Percentiles rank a stretch among this genome's conserved stretches.
Evolutionary conservation across 2,113 vertebrate species (phyloP).

Genomic region (Gnathonemus echidnorhynchus): DNA sequence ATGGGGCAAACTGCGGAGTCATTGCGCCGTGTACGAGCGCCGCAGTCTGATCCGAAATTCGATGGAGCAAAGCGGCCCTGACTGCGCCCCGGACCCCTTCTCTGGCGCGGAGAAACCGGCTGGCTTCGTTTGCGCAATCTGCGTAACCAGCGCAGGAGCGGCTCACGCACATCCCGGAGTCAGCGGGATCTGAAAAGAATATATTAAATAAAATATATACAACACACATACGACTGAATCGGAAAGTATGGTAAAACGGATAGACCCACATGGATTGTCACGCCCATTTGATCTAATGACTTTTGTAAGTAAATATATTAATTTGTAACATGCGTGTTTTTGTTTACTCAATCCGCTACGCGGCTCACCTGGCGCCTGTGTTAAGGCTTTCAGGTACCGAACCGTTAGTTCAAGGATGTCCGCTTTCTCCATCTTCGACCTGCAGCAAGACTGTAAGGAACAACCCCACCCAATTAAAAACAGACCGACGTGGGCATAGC

Average conservation of each 20-base stretch:
- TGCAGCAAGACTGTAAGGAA: conserved; percentile 14
- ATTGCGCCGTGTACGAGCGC: not conserved
- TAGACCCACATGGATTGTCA: not conserved
- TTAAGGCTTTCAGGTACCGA: conserved; percentile 16
- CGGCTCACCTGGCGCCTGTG: conserved; percentile 7
- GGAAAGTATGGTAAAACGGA: not conserved
- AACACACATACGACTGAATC: not conserved
- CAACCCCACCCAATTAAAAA: not conserved
- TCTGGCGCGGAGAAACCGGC: conserved; percentile 3
- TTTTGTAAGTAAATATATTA: not conserved
- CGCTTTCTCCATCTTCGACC: conserved; percentile 31
- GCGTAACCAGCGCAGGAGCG: conserved; percentile 20
- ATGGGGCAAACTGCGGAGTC: not conserved
- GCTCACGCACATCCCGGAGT: not conserved
- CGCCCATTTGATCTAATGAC: not conserved
- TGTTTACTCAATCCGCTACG: not conserved
- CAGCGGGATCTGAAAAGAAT: not conserved
- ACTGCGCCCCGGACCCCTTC: not conserved
- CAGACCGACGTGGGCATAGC: not conserved
- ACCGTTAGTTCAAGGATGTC: conserved; percentile 31
- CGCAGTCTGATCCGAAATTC: not conserved
- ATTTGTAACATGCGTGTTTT: not conserved
- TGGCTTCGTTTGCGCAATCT: conserved; percentile 16
- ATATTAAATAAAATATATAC: not conserved
- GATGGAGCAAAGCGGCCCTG: not conserved